Base-by-base conservation (phyloP, 2,797 vertebrate genomes). In the Neostethus bicornis region DNA sequence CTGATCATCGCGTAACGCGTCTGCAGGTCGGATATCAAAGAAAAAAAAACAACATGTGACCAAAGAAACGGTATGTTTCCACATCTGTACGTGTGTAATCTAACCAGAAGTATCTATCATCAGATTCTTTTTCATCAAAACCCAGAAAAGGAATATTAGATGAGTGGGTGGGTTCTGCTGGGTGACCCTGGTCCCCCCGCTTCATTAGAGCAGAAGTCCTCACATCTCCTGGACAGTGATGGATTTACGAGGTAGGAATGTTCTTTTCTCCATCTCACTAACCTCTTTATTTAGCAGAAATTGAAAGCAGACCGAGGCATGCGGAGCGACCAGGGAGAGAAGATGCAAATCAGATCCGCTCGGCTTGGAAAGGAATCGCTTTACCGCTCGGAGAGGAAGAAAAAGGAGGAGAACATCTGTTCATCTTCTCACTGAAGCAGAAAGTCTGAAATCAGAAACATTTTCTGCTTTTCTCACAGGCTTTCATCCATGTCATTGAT, bases 171-270 rank as follows among this genome's bases (percentile, higher is more conserved):
- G n/a, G n/a, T n/a, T n/a, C n/a, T n/a, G n/a, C n/a, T n/a, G n/a
- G n/a, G n/a, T n/a, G n/a, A n/a, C n/a, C n/a, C n/a, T n/a, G n/a
- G n/a, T n/a, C n/a, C n/a, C n/a, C n/a, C n/a, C n/a, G n/a, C n/a
- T n/a, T n/a, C n/a, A 77, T 78, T 84, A 85, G 89, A 87, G 75
- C 70, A 73, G 84, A 80, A 86, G 87, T 86, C 88, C 73, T 76
- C 77, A 80, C 80, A 74, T 81, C 90, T 89, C 77, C 75, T 75
- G 59, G 82, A 85, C 77, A 87, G 85, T 90, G 89, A 92, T 89
- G 78, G 86, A 79, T 88, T 90, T 92, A 87, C 87, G 90, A 90
- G 87, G 70, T 83, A 74, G 45, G 54, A 48, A 39, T 75, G 81
- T 83, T 43, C 76, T 73, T 79, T 81, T 53, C 63, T 69, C 48